Evolutionary conservation across 2,888 invertebrate genomes (phyloP), one percentile per base, ranked within the genome.

Genomic region (Ophioninae sp.): DNA sequence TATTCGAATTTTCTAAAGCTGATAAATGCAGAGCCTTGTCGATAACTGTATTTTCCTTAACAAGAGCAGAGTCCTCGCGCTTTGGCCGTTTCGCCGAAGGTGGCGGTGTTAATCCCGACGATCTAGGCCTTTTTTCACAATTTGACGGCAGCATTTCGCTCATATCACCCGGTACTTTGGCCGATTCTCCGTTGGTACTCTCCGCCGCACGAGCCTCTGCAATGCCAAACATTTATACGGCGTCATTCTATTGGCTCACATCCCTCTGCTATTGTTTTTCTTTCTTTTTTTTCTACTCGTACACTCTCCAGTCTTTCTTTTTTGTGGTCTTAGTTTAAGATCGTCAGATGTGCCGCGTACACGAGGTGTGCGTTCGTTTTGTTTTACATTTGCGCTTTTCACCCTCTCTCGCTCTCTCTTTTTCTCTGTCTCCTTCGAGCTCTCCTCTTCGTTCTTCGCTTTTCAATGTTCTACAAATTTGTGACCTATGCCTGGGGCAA

Each of bases 181-280:
- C 89, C 81, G 87, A 87, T 87, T 89, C 89, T 84, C 87, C 88
- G 85, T 87, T 87, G 87, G 86, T 85, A 88, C 84, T 89, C 87
- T 88, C 90, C 85, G 86, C 87, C 87, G 83, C 89, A 89, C 86
- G 88, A 86, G 88, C 86, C 88, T 91, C 92, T 92, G 91, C 89
- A 92, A 92, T 91, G 90, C 88, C 91, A 92, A 92, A 91, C 89
- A 91, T 91, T 90, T 88, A 91, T 89, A 90, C 86, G 87, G 87
- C 88, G 89, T 91, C 89, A 91, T 91, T 91, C 87, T 84, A 74
- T 86, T 80, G 86, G 78, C 79, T 87, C 85, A 88, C 79, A 87
- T 79, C 85, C 83, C 77, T 83, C 87, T 69, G 79, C 76, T 67
- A 64, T 74, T 81, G 50, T 75, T 70, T 79, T 76, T 80, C 73